Base-by-base conservation (phyloP, 2,888 invertebrate genomes). In the Cataglyphis rosenhaueri region DNA sequence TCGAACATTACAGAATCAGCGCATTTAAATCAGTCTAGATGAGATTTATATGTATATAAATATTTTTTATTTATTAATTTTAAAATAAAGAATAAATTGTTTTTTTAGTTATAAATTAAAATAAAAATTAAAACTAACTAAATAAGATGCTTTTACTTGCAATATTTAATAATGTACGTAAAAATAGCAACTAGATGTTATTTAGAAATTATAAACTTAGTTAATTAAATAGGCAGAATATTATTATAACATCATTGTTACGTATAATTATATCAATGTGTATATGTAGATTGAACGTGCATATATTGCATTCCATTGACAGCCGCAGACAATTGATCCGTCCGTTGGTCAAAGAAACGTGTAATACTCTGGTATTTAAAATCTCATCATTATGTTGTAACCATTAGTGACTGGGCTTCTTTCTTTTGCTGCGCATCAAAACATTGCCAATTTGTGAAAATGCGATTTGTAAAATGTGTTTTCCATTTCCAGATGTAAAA, bases 401-500 rank as follows among this genome's bases (percentile, higher is more conserved):
- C 55, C 29, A 55, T 76, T 71, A 79, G 59, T 21, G 29, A 79
- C 18, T 62, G 0, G 21, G 57, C 38, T 70, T 18, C 44, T 70
- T 71, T 79, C 21, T 79, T 79, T 70, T 59, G 70, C 44, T 70
- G 15, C 57, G 41, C 18, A 71, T 71, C 18, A 32, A 71, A 71
- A 59, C 15, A 41, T n/a, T 8, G 25, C 3, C 3, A 5, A 68
- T 29, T 29, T 52, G 41, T 6, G 21, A 78, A 61, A 65, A 68
- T 25, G 21, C 74, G 74, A 74, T 84, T 84, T 82, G 32, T 25
- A 52, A n/a, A 84, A 82, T 57, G 48, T 57, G 44, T 61, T 74
- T 84, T 74, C 82, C 83, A 84, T 82, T 82, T 84, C 44, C 35
- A 41, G 59, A 66, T 55, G 41, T 48, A 29, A 84, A 84, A 70